A percentile compares a stretch with the other conserved stretches of the same genome.
phyloP scores from a whole-genome alignment of 2,113 vertebrate genomes.

The Hipposideros armiger region DNA sequence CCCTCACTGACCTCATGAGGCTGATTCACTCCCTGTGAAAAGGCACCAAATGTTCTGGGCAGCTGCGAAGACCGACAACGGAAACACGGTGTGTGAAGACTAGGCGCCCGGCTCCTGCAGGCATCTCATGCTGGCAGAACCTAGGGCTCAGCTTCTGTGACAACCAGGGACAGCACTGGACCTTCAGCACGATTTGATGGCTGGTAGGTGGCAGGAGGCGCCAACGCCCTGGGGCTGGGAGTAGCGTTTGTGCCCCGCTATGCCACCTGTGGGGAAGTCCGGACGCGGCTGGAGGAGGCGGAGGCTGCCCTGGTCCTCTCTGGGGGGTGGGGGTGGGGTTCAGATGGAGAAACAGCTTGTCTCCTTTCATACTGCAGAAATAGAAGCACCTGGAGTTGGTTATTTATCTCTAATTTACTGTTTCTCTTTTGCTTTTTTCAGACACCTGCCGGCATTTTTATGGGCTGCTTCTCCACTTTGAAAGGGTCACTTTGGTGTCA shows the following conservation, averaged over 20 bases:
- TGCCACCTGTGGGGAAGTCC: too few relatives aligned
- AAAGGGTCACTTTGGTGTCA: not conserved
- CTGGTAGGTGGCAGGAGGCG: not conserved
- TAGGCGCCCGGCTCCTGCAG: fast-evolving
- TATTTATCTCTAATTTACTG: not conserved
- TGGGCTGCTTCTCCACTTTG: not conserved
- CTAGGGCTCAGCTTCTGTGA: not conserved
- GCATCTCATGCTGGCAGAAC: fast-evolving
- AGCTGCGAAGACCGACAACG: not conserved
- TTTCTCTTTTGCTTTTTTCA: too few relatives aligned
- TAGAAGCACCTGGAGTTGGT: fast-evolving
- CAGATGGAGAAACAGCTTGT: not conserved
- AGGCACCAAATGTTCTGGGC: fast-evolving
- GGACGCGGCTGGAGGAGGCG: too few relatives aligned
- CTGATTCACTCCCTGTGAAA: not conserved
- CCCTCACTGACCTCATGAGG: not conserved
- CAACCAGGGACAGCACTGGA: too few relatives aligned
- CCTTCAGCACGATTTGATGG: not conserved
- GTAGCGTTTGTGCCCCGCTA: too few relatives aligned
- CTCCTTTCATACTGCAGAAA: not conserved
- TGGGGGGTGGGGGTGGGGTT: too few relatives aligned
- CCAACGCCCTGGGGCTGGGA: not conserved
- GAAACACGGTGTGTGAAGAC: not conserved
- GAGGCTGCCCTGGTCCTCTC: too few relatives aligned
- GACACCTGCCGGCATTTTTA: not conserved